Evolutionary conservation across 2,888 invertebrate species (phyloP), one percentile per base, ranked within the genome.

Genomic region (Eumerus sabulonum): DNA sequence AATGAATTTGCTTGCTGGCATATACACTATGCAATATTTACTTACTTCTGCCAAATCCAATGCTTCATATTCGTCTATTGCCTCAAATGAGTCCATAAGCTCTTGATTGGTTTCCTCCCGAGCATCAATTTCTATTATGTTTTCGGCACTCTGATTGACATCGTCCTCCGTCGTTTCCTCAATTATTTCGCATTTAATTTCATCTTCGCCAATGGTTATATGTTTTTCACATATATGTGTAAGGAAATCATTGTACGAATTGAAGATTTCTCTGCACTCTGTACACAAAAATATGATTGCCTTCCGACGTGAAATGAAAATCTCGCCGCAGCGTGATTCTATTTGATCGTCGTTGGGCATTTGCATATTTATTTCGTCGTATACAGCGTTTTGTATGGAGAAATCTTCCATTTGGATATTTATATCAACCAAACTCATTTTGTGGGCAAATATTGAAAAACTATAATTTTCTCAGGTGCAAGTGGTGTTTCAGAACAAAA

Each of bases 291-390:
- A 76, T 1, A 79, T 47, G 7, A 83, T 59, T 4, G 68, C 14
- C 14, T 73, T 63, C 7, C 47, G 59, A n/a, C 18, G 68, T 3
- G 83, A 82, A 42, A 83, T 59, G 17, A 71, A 83, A 45, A 83
- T 74, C 71, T 83, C 82, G 7, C 82, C 82, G 36, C 83, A 83
- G 12, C 76, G 82, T 19, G 36, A 48, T 12, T 82, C 71, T 14
- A 77, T 76, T 13, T 18, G 45, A 18, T 81, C 82, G 9, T 71
- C 56, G 9, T 56, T 57, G 0, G 48, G 59, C 16, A 74, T 35
- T 9, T 73, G 63, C 1, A 47, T 38, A 27, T 68, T 74, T 44
- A 74, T 40, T 62, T 60, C 54, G 16, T 74, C 68, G 11, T 45
- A 73, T 14, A 42, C 53, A 40, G 53, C 60, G 12, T 16, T 57